A percentile compares a stretch with the other conserved stretches of the same genome.
These are phyloP conservation scores for Adela reaumurella DNA, from an alignment of 2,888 invertebrate species.

Conservation along the genomic window DNA sequence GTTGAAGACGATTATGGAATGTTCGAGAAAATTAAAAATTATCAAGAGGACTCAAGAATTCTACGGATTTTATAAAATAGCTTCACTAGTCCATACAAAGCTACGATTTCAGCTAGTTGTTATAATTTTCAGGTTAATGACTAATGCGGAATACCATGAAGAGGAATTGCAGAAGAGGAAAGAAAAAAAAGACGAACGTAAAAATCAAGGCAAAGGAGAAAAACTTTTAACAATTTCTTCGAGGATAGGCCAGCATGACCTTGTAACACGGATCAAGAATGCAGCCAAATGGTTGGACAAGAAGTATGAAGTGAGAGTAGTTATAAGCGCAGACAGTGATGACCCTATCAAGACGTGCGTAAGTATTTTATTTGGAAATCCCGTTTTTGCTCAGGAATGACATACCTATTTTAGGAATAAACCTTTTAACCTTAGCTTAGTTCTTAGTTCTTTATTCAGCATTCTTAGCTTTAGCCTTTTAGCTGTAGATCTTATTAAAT, in stretches of 20 bases:
- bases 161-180: slow-evolving; percentile 57
- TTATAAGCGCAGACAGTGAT: slow-evolving; percentile 45
- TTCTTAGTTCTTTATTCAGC: too few species aligned
- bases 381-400: too few species aligned
- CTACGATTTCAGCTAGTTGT: background rate
- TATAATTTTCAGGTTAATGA: slow-evolving; percentile 50
- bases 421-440: too few species aligned
- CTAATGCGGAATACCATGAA: slow-evolving; percentile 60
- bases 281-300: slow-evolving; percentile 65
- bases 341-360: slow-evolving; percentile 24
- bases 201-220: slow-evolving; percentile 52
- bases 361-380: slow-evolving; percentile 22
- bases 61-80: too few species aligned
- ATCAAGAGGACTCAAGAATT: too few species aligned
- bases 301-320: slow-evolving; percentile 60
- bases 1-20: too few species aligned
- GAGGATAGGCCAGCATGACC: slow-evolving; percentile 64
- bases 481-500: too few species aligned
- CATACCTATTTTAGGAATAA: too few species aligned
- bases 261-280: slow-evolving; percentile 61
- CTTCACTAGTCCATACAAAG: slow-evolving; percentile 4
- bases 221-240: slow-evolving; percentile 61
- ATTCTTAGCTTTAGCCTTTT: too few species aligned
- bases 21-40: too few species aligned
- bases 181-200: slow-evolving; percentile 38